Conservation (phyloP, 2,797 vertebrate species). For the Spinibarbus caldwelli region DNA sequence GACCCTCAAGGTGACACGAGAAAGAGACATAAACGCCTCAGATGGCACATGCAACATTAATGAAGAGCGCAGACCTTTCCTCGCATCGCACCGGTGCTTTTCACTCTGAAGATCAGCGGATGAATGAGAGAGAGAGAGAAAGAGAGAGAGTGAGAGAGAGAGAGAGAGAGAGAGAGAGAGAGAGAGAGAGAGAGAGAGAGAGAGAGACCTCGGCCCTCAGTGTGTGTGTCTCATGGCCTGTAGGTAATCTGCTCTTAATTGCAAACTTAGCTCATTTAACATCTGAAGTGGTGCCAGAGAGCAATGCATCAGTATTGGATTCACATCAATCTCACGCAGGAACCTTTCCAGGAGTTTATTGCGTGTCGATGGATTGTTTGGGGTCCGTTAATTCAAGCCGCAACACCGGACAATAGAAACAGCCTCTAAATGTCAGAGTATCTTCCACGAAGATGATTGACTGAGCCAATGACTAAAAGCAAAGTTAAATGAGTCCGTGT, state of each 20-base stretch:
- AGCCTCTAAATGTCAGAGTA: constrained; percentile 36
- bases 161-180: not conserved
- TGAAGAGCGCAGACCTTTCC: constrained; percentile 53
- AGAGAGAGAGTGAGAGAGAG: constrained; percentile 7
- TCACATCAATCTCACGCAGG: constrained; percentile 60
- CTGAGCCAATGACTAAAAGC: constrained; percentile 48
- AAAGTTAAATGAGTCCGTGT: constrained; percentile 48
- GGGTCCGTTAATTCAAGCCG: constrained; percentile 40
- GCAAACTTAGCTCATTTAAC: constrained; percentile 40
- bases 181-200: not conserved
- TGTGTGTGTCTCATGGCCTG: not conserved
- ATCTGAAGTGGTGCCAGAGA: constrained; percentile 38
- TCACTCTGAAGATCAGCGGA: constrained; percentile 3
- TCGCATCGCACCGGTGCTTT: constrained; percentile 7
- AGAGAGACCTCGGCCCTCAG: constrained; percentile 7
- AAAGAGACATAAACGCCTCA: constrained; percentile 40
- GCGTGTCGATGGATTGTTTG: constrained; percentile 55
- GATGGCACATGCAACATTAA: constrained; percentile 54
- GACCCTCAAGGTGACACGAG: constrained; percentile 35
- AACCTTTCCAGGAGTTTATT: constrained; percentile 56
- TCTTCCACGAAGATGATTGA: constrained; percentile 53
- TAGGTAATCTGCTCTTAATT: constrained; percentile 35
- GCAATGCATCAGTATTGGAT: constrained; percentile 60
- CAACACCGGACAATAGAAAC: constrained; percentile 54
- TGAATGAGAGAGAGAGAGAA: not conserved